A percentile compares a stretch with the other conserved stretches of the same genome.
phyloP scores from a whole-genome alignment of 2,113 vertebrate species.

The Myiozetetes cayanensis region DNA sequence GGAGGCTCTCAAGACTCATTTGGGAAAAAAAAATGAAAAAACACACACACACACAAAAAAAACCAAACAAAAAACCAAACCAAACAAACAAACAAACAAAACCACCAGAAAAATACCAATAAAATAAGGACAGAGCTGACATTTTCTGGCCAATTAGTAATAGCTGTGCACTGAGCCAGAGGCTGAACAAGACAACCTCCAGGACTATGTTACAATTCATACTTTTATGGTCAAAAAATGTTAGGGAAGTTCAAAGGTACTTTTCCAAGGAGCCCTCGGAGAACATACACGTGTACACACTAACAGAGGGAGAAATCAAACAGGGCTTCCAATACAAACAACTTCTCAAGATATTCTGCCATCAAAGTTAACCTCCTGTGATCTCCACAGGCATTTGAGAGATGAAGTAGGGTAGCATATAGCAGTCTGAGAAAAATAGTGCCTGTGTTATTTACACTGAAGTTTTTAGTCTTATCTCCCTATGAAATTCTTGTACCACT shows the following conservation, averaged over 20 bases:
- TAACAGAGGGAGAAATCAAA: conserved; percentile 21
- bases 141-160: neutral
- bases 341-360: neutral
- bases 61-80: too few species aligned
- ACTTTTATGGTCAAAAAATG: neutral
- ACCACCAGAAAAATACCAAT: too few species aligned
- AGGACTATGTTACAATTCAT: neutral
- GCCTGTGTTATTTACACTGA: neutral
- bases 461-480: neutral
- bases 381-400: neutral
- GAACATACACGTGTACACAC: neutral
- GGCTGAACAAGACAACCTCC: neutral
- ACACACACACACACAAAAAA: neutral
- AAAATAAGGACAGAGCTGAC: neutral
- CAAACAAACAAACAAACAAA: too few species aligned
- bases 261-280: neutral
- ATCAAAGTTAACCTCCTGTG: neutral
- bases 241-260: neutral
- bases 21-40: neutral
- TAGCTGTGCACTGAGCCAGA: neutral
- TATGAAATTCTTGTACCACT: neutral
- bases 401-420: neutral
- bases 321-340: neutral
- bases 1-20: neutral
- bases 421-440: neutral